Percentiles rank a stretch among this genome's conserved stretches.
Conservation (phyloP, 2,797 vertebrate species). For the Paedocypris micromegethes region DNA sequence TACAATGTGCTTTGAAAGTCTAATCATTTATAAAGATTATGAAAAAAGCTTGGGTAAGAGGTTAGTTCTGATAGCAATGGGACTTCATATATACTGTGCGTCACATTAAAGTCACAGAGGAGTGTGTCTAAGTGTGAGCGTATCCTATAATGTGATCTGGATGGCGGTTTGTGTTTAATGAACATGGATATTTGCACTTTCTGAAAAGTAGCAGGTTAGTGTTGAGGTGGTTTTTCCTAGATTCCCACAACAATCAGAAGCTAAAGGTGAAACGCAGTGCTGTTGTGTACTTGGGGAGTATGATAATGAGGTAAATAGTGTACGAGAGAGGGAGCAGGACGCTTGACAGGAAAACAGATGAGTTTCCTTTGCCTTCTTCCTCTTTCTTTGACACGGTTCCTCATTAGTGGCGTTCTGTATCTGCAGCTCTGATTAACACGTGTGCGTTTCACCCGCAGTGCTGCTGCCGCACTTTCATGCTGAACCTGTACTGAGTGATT, state of each 20-base stretch:
- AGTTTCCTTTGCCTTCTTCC: slow-evolving; percentile 1
- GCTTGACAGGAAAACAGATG: slow-evolving; percentile 12
- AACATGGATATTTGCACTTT: too few relatives aligned
- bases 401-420: slow-evolving; percentile 13
- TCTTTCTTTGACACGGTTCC: not conserved
- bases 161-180: too few relatives aligned
- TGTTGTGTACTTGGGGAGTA: slow-evolving; percentile 22
- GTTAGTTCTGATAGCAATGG: slow-evolving; percentile 11
- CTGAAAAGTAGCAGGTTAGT: slow-evolving; percentile 17
- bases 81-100: slow-evolving; percentile 32
- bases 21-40: slow-evolving; percentile 26
- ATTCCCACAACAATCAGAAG: slow-evolving; percentile 38
- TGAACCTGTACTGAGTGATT: too few relatives aligned
- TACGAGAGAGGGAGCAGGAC: not conserved
- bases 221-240: slow-evolving; percentile 20
- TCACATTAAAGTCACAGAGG: slow-evolving; percentile 6
- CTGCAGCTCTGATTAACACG: not conserved
- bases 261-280: slow-evolving; percentile 42
- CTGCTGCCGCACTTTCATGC: not conserved
- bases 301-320: slow-evolving; percentile 34
- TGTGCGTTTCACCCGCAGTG: not conserved
- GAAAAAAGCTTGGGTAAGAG: slow-evolving; percentile 30
- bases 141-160: not conserved
- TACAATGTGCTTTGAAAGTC: slow-evolving; percentile 19
- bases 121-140: not conserved